Evolutionary conservation across 2,888 invertebrate species (phyloP), one percentile per base, ranked within the genome.

Genomic region (Acanthopleura granulata): DNA sequence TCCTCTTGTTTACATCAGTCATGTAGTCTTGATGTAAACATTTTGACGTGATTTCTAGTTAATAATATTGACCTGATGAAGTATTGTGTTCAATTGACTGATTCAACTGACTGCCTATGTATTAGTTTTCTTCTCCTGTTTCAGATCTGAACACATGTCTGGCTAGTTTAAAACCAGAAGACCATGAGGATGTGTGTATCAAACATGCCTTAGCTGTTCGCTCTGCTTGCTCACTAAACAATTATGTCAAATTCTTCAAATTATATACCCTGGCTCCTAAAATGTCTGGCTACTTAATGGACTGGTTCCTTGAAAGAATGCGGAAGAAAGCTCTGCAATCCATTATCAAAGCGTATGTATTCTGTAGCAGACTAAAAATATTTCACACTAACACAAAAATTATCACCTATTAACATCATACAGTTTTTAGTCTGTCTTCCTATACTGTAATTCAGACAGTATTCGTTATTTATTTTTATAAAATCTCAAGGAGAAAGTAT

Each of bases 221-320:
- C 83, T 95, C 96, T 82, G 97, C 98, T 25, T 99, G 98, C 97
- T 94, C 96, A 80, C 93, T 96, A 85, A 95, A 95, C 85, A 98
- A 99, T 92, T 96, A 96, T 91, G 95, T 96, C 90, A 94, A 94
- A 90, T 95, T 99, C 91, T 99, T 99, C 93, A 93, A 94, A 87
- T 92, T 99, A 78, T 99, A 98, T 91, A 93, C 93, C 88, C 91
- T 92, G 78, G 95, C 99, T 62, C 99, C 99, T 27, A 93, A 95
- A 89, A 99, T 99, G 99, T 95, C 97, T 70, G 96, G 96, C 76
- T 97, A 96, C 92, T 93, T 99, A 83, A 95, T 99, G 92, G 98
- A 99, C 92, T 97, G 98, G 97, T 99, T 99, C 93, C 94, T 97
- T 89, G 96, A 97, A 82, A 93, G 99, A 88, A 98, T 98, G 91